These are phyloP conservation scores for Idaea aversata DNA, from an alignment of 2,888 invertebrate species.

Conservation along the genomic window DNA sequence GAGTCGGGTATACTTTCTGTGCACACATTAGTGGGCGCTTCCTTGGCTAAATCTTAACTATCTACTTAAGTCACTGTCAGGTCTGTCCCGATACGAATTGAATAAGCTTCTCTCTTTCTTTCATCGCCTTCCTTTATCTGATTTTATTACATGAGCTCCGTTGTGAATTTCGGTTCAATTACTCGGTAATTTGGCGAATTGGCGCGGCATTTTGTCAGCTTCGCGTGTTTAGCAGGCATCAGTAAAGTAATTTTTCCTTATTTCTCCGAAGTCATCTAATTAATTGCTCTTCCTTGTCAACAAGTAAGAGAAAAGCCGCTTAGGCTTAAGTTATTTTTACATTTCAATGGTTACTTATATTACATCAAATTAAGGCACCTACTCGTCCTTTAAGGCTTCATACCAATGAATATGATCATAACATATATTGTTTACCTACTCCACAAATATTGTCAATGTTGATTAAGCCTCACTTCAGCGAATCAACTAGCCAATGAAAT, in stretches of 20 bases:
- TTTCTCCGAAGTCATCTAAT: constrained; percentile 28
- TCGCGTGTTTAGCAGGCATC: constrained; percentile 52
- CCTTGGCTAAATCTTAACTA: constrained; percentile 73
- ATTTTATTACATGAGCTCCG: constrained; percentile 73
- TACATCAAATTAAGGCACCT: background rate
- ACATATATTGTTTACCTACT: constrained; percentile 55
- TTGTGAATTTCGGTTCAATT: constrained; percentile 72
- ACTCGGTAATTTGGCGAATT: constrained; percentile 70
- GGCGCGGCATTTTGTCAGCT: constrained; percentile 71
- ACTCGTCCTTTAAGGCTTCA: background rate
- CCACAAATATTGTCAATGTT: constrained; percentile 61
- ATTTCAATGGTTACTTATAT: background rate
- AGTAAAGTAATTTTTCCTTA: constrained; percentile 34
- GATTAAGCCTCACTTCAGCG: constrained; percentile 59
- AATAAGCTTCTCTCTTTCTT: constrained; percentile 60
- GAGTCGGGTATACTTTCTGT: constrained; percentile 70
- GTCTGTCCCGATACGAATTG: constrained; percentile 61
- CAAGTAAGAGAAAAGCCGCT: constrained; percentile 3
- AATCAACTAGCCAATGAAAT: constrained; percentile 67
- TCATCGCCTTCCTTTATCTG: constrained; percentile 61
- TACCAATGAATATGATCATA: background rate
- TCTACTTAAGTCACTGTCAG: constrained; percentile 72
- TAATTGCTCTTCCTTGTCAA: constrained; percentile 24
- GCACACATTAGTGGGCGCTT: constrained; percentile 72
- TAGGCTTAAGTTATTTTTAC: background rate